phyloP scores from a whole-genome alignment of 1,140 invertebrate genomes.

The Pachypsylla venusta region DNA sequence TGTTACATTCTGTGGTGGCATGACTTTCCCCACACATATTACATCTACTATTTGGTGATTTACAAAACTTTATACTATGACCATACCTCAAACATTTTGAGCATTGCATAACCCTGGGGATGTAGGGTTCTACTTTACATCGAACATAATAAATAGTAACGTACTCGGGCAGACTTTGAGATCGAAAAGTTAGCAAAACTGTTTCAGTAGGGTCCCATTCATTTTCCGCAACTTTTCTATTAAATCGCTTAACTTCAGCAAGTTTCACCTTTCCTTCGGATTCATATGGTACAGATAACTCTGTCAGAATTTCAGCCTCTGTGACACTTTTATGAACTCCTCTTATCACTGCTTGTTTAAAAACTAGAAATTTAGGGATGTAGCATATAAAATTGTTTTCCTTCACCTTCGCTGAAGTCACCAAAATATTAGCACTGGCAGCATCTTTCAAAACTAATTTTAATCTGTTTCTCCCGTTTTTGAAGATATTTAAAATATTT shows the following conservation, averaged over 20 bases:
- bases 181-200: not conserved
- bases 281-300: not conserved
- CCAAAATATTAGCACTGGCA: not conserved
- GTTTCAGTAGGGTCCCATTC: not conserved
- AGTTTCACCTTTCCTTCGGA: not conserved
- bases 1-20: too few species aligned
- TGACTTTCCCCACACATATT: not conserved
- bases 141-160: not conserved
- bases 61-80: not conserved
- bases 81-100: not conserved
- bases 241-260: not conserved
- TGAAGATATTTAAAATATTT: not conserved
- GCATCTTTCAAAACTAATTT: not conserved
- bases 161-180: not conserved
- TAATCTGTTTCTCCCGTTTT: not conserved
- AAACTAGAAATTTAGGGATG: not conserved
- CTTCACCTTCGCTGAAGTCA: not conserved
- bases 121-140: not conserved
- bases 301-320: not conserved
- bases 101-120: not conserved
- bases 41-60: not conserved
- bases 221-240: not conserved
- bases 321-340: not conserved
- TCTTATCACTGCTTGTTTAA: not conserved
- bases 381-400: not conserved